phyloP scores from a whole-genome alignment of 2,113 vertebrate genomes.

The Rafetus swinhoei region DNA sequence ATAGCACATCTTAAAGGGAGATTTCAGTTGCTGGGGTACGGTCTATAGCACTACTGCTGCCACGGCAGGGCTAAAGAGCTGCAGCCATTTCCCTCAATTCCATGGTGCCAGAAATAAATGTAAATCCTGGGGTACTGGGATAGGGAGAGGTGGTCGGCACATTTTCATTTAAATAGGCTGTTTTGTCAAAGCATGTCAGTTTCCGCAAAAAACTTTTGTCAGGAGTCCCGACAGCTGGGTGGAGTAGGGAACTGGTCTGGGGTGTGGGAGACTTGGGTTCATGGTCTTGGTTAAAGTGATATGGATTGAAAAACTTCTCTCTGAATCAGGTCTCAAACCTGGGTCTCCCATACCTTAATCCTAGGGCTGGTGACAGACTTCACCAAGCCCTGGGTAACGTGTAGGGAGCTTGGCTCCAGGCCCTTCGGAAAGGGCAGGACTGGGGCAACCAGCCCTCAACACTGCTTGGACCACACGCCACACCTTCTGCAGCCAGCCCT shows the following conservation, averaged over 20 bases:
- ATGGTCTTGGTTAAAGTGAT: neutral
- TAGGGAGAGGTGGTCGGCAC: neutral
- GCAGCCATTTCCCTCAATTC: neutral
- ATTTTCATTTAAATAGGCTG: conserved; percentile 24
- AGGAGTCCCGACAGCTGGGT: neutral
- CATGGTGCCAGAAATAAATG: neutral
- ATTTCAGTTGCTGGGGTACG: neutral
- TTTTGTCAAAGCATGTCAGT: conserved; percentile 31
- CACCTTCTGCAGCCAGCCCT: no score
- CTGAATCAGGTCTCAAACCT: conserved; percentile 24
- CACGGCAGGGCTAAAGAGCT: neutral
- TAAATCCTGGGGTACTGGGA: neutral
- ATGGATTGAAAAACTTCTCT: conserved; percentile 32
- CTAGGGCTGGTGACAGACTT: no score
- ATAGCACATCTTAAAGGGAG: neutral
- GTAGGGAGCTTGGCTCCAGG: no score
- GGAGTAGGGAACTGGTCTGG: neutral
- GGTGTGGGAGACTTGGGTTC: neutral
- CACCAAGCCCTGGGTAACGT: no score
- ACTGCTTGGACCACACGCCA: no score
- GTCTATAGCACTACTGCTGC: neutral
- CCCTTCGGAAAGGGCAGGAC: no score
- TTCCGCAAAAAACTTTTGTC: conserved; percentile 36
- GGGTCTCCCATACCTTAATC: conserved; percentile 16
- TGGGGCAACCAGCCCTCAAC: no score